These are phyloP conservation scores for Raja brachyura DNA, from an alignment of 2,113 vertebrate genomes.

Conservation along the genomic window DNA sequence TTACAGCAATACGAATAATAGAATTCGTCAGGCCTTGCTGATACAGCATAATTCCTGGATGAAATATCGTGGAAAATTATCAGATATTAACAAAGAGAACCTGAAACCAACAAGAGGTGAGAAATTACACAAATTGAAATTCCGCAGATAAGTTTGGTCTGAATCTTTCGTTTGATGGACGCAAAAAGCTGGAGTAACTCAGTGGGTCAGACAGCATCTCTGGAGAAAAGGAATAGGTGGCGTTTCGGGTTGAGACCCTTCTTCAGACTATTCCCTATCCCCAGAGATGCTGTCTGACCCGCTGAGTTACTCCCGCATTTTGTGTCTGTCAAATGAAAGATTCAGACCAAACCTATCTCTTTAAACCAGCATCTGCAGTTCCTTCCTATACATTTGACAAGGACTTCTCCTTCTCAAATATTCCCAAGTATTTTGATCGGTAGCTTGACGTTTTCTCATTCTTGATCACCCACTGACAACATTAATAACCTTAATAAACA, in stretches of 20 bases:
- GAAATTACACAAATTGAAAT: neutral
- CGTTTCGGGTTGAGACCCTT: too few relatives aligned
- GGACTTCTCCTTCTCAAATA: neutral
- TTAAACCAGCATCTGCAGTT: too few relatives aligned
- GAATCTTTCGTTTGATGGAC: neutral
- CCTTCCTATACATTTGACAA: neutral
- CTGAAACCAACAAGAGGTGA: neutral
- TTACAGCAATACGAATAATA: neutral
- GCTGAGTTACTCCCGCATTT: too few relatives aligned
- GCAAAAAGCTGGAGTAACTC: too few relatives aligned
- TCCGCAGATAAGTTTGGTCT: neutral
- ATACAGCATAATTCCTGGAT: neutral
- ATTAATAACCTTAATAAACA: conserved; percentile 12
- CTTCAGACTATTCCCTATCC: too few relatives aligned
- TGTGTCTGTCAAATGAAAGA: too few relatives aligned
- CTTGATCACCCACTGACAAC: neutral
- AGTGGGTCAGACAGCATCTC: too few relatives aligned
- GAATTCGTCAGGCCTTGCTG: neutral
- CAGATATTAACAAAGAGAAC: neutral
- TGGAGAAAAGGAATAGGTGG: too few relatives aligned
- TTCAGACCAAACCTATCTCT: too few relatives aligned
- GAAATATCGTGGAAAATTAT: neutral
- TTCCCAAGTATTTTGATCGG: neutral
- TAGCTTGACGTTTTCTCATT: neutral
- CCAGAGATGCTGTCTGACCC: too few relatives aligned